Conservation (phyloP, 1,140 invertebrate genomes). For the Achatina immaculata region DNA sequence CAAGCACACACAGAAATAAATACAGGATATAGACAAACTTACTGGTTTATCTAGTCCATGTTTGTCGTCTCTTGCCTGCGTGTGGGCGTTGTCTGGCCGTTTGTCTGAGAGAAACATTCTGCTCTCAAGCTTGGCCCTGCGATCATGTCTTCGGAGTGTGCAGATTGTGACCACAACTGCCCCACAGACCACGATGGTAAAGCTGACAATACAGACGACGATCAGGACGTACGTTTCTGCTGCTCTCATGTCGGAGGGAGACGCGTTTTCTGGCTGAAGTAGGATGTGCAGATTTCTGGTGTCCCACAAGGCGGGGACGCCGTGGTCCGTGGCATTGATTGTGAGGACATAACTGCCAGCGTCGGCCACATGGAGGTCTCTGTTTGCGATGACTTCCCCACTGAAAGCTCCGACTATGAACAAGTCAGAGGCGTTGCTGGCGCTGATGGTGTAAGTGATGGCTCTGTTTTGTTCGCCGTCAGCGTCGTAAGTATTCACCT, state of each 20-base stretch:
- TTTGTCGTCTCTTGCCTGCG: background rate
- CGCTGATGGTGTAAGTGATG: constrained; percentile 42
- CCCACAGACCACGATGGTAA: constrained; percentile 41
- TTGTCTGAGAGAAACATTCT: background rate
- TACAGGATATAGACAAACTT: no score
- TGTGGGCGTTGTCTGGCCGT: background rate
- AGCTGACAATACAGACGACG: constrained; percentile 44
- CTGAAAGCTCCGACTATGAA: constrained; percentile 48
- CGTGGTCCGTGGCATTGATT: constrained; percentile 47
- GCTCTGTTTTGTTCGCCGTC: constrained; percentile 44
- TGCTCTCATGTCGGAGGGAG: background rate
- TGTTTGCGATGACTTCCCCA: constrained; percentile 47
- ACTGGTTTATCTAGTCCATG: background rate
- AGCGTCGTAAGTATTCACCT: constrained; percentile 60
- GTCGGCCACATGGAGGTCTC: constrained; percentile 34
- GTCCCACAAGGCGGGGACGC: constrained; percentile 20
- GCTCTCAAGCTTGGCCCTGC: constrained; percentile 35
- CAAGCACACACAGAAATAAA: no score
- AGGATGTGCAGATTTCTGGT: constrained; percentile 26
- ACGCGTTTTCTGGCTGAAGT: constrained; percentile 4
- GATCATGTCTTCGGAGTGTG: constrained; percentile 38
- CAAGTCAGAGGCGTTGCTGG: constrained; percentile 42
- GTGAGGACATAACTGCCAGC: constrained; percentile 43
- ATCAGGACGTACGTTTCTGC: constrained; percentile 42
- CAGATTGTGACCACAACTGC: constrained; percentile 41